These are phyloP conservation scores for Corvus moneduloides DNA, from an alignment of 2,113 vertebrate genomes.

Conservation along the genomic window DNA sequence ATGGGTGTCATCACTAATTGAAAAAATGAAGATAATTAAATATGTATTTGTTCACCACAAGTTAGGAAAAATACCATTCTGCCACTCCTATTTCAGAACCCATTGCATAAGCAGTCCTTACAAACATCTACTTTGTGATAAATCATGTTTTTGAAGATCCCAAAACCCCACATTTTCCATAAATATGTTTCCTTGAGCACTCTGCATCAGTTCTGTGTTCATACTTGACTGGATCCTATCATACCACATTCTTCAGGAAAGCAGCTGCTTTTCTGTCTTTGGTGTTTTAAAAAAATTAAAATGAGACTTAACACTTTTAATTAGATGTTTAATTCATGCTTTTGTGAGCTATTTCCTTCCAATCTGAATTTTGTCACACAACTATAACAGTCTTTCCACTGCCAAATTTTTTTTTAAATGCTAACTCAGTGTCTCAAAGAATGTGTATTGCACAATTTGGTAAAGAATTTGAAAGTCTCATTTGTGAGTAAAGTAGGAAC, in stretches of 20 bases:
- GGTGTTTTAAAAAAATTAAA: constrained; percentile 52
- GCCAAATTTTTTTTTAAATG: neutral
- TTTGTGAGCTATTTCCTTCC: constrained; percentile 59
- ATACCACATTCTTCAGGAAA: neutral
- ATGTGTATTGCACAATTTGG: constrained; percentile 13
- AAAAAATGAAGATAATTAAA: neutral
- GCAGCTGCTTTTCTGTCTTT: constrained; percentile 47
- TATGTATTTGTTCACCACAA: neutral
- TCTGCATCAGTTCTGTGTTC: neutral
- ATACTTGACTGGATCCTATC: neutral
- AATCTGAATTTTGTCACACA: constrained; percentile 60
- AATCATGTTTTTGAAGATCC: neutral
- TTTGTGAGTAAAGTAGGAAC: constrained; percentile 21
- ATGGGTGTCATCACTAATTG: neutral
- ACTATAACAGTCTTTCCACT: constrained; percentile 28
- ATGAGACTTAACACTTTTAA: constrained; percentile 63
- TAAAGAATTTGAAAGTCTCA: constrained; percentile 50
- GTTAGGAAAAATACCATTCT: neutral
- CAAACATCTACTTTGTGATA: neutral
- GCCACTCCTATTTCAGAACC: neutral
- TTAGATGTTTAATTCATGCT: constrained; percentile 70
- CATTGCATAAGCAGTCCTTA: neutral
- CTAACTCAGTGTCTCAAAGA: constrained; percentile 48
- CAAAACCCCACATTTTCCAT: neutral
- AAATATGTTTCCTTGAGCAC: neutral